phyloP scores from a whole-genome alignment of 2,113 vertebrate species.

The Paratilapia polleni region DNA sequence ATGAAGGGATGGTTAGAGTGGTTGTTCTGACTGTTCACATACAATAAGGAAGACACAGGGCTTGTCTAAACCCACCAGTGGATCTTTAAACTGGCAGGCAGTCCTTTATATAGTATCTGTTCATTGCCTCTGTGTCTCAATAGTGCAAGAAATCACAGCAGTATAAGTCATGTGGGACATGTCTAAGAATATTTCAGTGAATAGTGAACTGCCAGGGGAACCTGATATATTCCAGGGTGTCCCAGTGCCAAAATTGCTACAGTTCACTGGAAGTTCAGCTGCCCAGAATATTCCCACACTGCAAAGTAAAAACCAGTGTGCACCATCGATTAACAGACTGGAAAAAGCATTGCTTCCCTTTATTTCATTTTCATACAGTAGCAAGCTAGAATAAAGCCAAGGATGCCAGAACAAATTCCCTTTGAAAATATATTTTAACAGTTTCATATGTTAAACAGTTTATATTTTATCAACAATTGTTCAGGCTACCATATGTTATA shows the following conservation, averaged over 20 bases:
- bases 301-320: neutral
- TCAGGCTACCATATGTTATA: too few relatives aligned
- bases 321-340: neutral
- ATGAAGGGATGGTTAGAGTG: neutral
- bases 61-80: neutral
- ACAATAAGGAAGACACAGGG: neutral
- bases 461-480: too few relatives aligned
- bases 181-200: constrained; percentile 13
- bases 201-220: constrained; percentile 15
- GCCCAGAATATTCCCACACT: constrained; percentile 3
- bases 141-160: neutral
- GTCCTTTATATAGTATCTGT: neutral
- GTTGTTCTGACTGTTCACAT: neutral
- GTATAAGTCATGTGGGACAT: neutral
- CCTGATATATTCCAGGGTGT: constrained; percentile 10
- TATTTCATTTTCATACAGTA: neutral
- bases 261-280: constrained; percentile 59
- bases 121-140: neutral
- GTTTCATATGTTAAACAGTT: neutral
- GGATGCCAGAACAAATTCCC: neutral
- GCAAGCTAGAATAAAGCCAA: neutral
- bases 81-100: constrained; percentile 14
- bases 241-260: constrained; percentile 18
- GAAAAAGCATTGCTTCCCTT: neutral
- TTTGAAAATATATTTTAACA: neutral